Base-by-base conservation (phyloP, 2,113 vertebrate genomes). In the Melospiza melodia region DNA sequence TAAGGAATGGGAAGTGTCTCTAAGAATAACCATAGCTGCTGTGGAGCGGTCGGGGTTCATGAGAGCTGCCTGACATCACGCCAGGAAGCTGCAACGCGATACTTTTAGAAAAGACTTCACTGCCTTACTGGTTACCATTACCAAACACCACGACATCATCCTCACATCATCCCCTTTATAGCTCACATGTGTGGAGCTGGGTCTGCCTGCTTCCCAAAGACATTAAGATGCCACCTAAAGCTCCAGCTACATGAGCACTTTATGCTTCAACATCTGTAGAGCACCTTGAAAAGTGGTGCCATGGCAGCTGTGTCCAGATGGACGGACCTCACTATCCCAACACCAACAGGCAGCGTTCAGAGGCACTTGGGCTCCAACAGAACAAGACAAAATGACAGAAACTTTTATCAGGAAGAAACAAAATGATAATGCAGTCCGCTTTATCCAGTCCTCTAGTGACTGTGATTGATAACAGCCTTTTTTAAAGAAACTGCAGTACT, bases 1-100 rank as follows among this genome's bases (percentile, higher is more conserved):
- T 92, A 91, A 90, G 95, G 73, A 95, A 82, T 82, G 58, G 73
- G 86, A 96, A 90, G 79, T 31, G 65, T 58, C 88, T 93, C 61
- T 90, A 90, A 88, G 86, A 96, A 95, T 84, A 95, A 94, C 83
- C 10, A 2, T 90, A 74, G 57, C 76, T 95, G 68, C 85, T 81
- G 72, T 3, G 2, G 80, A 81, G 83, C 6, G 0, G 72, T 63
- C 4, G 3, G 88, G 88, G 93, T 92, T 95, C 85, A 57, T 5
- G 4, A 90, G 76, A 94, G 85, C 72, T 2, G 28, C 57, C 77
- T 95, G 82, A 93, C 92, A 89, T 81, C 92, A 86, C 3, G 5
- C 83, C 92, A 72, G 93, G 76, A 93, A 96, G 73, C 57, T 62
- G 90, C 88, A 93, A 87, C 2, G 27, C 4, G 13, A 89, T 90